Conservation (phyloP, 1,140 invertebrate species). For the Calycopis cecrops region DNA sequence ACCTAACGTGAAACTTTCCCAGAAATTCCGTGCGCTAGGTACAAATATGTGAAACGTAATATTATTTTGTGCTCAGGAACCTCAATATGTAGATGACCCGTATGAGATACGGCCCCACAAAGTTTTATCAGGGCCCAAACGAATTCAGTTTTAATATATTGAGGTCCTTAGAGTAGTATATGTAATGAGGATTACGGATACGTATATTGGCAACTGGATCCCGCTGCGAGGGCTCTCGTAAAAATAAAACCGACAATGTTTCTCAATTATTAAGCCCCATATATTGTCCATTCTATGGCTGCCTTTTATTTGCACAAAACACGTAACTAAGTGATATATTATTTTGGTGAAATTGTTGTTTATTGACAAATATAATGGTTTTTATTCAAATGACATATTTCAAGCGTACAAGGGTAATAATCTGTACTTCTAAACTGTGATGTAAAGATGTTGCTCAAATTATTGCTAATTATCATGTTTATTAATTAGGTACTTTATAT, state of each 20-base stretch:
- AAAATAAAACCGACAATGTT: conserved; percentile 27
- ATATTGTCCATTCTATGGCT: conserved; percentile 23
- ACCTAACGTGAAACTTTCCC: conserved; percentile 1
- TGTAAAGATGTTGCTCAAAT: too few species aligned
- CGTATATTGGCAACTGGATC: conserved; percentile 23
- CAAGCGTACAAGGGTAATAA: too few species aligned
- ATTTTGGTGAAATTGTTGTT: conserved; percentile 5
- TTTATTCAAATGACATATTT: too few species aligned
- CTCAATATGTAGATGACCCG: conserved; percentile 11
- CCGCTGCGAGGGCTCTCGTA: conserved; percentile 31
- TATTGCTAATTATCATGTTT: too few species aligned
- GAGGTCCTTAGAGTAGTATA: conserved; percentile 6
- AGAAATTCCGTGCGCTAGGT: conserved; percentile 2
- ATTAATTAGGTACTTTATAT: too few species aligned
- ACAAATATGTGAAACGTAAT: conserved; percentile 4
- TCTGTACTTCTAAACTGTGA: too few species aligned
- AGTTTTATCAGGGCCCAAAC: conserved; percentile 11
- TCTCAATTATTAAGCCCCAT: conserved; percentile 31
- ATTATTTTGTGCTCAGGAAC: conserved; percentile 7
- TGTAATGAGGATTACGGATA: conserved; percentile 17
- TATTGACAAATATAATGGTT: neutral
- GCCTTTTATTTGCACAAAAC: conserved; percentile 25
- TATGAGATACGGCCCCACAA: conserved; percentile 4
- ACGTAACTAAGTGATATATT: conserved; percentile 11
- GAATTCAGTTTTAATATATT: conserved; percentile 10